Conservation (phyloP, 2,797 vertebrate species). For the Garrulus glandarius region DNA sequence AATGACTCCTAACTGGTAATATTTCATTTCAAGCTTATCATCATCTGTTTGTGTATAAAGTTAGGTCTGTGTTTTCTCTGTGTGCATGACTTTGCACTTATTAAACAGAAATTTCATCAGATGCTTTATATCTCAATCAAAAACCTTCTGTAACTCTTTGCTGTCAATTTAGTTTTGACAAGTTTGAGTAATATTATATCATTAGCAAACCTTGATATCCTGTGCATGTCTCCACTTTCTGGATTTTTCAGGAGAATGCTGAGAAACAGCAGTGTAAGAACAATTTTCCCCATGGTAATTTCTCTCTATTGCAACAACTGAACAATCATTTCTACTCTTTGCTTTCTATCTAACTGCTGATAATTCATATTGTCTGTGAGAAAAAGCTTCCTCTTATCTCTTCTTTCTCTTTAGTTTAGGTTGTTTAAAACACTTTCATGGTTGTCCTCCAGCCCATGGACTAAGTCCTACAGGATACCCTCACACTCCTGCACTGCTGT, state of each 20-base stretch:
- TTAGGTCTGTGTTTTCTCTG: background rate
- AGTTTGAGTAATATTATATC: background rate
- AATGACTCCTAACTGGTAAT: background rate
- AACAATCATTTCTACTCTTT: background rate
- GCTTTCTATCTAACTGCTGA: background rate
- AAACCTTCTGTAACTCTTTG: background rate
- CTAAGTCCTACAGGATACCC: background rate
- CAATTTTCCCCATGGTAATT: background rate
- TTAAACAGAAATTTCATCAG: conserved; percentile 2
- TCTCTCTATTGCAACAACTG: background rate
- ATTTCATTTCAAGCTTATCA: background rate
- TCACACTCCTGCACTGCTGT: too few relatives aligned
- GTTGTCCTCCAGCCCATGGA: background rate
- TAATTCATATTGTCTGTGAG: background rate
- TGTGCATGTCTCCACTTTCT: background rate
- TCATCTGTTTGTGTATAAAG: background rate
- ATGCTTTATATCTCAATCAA: background rate
- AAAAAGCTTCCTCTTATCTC: background rate
- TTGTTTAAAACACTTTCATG: background rate
- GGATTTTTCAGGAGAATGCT: background rate
- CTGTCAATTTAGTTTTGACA: background rate
- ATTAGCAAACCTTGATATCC: background rate
- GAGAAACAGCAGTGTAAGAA: background rate
- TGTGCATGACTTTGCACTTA: background rate
- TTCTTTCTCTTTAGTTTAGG: background rate